Base-by-base conservation (phyloP, 1,140 invertebrate species). In the Scaptomyza graminum region DNA sequence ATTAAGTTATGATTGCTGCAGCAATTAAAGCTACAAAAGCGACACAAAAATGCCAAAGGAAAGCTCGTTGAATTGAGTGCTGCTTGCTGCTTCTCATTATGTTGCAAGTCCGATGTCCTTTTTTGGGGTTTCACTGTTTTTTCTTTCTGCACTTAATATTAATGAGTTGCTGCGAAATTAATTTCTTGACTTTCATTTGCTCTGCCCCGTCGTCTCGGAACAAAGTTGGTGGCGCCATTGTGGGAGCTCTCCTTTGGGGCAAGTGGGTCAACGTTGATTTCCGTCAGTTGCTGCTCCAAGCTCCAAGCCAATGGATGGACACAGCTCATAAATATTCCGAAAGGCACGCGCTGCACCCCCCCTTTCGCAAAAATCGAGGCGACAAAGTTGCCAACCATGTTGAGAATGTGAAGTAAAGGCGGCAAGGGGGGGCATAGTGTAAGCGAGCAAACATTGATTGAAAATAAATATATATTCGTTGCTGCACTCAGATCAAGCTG, bases 261-360 rank as follows among this genome's bases (percentile, higher is more conserved):
- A 85, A 85, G 71, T 87, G 82, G 82, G 82, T 87, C 82, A 85
- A 73, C 82, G 81, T 85, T 87, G 82, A 85, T 82, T 85, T 85
- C 82, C 83, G 67, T 84, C 80, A 60, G 72, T 74, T 67, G 46
- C 64, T 28, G 28, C 6, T 28, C 60, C n/a, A n/a, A n/a, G n/a
- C n/a, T n/a, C n/a, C n/a, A 25, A 47, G 54, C 37, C 66, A 65
- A 25, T 76, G 76, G 67, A 70, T 66, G 43, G 77, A 62, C 67
- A 56, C 67, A 60, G 71, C 82, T 87, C 82, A 87, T 87, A 87
- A 87, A 87, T 87, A 87, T 87, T 87, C 82, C 67, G n/a, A 88
- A 60, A 69, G 83, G 82, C 82, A 85, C 82, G 82, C 82, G 82
- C 70, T 87, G 8, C 8, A 0, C 31, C 31, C 1, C 31, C 31